These are phyloP conservation scores for Podiceps cristatus DNA, from an alignment of 2,113 vertebrate genomes.

Conservation along the genomic window DNA sequence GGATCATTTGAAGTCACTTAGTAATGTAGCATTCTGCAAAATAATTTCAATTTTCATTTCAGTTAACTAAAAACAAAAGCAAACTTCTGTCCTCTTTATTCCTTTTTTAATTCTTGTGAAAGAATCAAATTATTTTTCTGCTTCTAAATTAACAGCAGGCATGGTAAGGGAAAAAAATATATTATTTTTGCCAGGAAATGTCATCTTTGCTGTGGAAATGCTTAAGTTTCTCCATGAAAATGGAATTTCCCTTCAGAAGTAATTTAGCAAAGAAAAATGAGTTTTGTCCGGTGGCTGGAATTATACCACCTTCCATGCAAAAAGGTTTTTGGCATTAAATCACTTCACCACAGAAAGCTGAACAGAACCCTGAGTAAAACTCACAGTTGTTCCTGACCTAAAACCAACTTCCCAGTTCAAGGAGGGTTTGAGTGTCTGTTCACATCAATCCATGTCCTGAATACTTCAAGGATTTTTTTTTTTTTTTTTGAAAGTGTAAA, in stretches of 20 bases:
- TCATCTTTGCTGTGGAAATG: slow-evolving; percentile 50
- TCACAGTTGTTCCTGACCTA: slow-evolving; percentile 5
- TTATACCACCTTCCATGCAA: slow-evolving; percentile 33
- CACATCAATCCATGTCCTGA: background rate
- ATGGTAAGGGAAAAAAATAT: background rate
- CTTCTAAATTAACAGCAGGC: background rate
- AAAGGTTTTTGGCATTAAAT: slow-evolving; percentile 4
- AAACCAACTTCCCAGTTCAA: slow-evolving; percentile 8
- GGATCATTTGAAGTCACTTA: background rate
- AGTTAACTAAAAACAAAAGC: background rate
- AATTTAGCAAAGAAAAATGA: slow-evolving; percentile 9
- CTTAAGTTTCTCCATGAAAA: slow-evolving; percentile 49
- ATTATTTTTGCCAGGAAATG: slow-evolving; percentile 40
- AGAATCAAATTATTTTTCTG: background rate
- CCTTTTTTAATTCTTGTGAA: background rate
- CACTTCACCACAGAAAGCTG: slow-evolving; percentile 37
- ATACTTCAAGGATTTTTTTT: background rate
- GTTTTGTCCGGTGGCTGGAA: slow-evolving; percentile 42
- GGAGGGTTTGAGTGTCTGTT: slow-evolving; percentile 5
- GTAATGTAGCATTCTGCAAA: background rate
- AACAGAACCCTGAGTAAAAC: slow-evolving; percentile 5
- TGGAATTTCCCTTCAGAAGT: slow-evolving; percentile 43
- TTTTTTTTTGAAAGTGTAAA: background rate
- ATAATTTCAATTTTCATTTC: background rate
- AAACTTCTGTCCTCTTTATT: background rate